Percentiles rank a stretch among this genome's conserved stretches.
These are phyloP conservation scores for Orussus abietinus DNA, from an alignment of 1,140 invertebrate genomes.

Conservation along the genomic window DNA sequence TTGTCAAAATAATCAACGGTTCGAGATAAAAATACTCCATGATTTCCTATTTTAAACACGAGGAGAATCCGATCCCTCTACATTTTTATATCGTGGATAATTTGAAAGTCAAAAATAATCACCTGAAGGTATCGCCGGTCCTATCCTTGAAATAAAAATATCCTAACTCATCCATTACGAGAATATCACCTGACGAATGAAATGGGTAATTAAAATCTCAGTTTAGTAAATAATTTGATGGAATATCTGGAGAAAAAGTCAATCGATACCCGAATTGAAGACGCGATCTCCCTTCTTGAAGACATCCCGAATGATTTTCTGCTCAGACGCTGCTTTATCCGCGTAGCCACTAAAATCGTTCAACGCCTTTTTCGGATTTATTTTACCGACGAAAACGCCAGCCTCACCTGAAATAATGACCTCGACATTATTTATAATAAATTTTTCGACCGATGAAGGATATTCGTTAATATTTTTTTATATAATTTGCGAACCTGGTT, in stretches of 20 bases:
- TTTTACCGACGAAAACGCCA: slow-evolving; percentile 73
- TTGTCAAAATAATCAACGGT: no score
- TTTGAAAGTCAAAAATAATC: no score
- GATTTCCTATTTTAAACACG: no score
- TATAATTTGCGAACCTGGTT: slow-evolving; percentile 55
- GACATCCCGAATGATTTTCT: slow-evolving; percentile 88
- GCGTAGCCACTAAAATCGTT: slow-evolving; percentile 80
- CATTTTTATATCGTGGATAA: no score
- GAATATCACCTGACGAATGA: slow-evolving; percentile 71
- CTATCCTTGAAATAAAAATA: slow-evolving; percentile 95
- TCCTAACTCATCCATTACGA: slow-evolving; percentile 85
- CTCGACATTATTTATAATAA: slow-evolving; percentile 4
- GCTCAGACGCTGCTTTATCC: slow-evolving; percentile 82
- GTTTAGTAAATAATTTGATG: neutral
- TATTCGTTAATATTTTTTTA: slow-evolving; percentile 8
- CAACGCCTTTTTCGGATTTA: slow-evolving; percentile 67
- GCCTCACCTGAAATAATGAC: slow-evolving; percentile 57
- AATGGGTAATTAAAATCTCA: slow-evolving; percentile 4
- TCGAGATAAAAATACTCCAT: slow-evolving; percentile 42
- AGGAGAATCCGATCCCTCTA: no score
- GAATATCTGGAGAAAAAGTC: slow-evolving; percentile 1
- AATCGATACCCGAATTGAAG: slow-evolving; percentile 73
- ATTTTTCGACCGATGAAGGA: neutral
- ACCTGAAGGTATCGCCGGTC: slow-evolving; percentile 92
- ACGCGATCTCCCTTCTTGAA: slow-evolving; percentile 81